Evolutionary conservation across 2,797 vertebrate species (phyloP), one percentile per base, ranked within the genome.

Genomic region (Cephalopachus bancanus): DNA sequence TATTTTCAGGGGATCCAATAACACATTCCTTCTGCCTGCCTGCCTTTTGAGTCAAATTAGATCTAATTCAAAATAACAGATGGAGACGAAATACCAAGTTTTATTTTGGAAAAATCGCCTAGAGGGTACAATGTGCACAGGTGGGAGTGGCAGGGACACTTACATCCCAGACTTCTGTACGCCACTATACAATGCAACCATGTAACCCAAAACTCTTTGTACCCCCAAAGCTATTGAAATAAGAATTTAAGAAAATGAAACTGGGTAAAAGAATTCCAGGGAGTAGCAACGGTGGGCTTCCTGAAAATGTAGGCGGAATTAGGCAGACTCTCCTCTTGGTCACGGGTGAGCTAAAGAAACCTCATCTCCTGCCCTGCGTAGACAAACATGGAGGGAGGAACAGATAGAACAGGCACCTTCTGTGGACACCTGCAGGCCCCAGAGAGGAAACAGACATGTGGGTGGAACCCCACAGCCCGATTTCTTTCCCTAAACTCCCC

Each of bases 31-130:
- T 55, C 55, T 65, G 17, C 28, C 53, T 87, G 55, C 19, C 53
- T 95, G 62, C 78, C 60, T 92, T 96, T 91, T 92, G 19, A 91
- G 89, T 89, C 89, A 75, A 89, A 28, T 85, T 33, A 83, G 44
- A 87, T 65, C n/a, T 89, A 85, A 89, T 51, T 26, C 49, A 60
- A 74, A 85, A 83, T 57, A 91, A 11, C 62, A 84, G 26, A 64
- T 87, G n/a, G 74, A 94, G 67, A 83, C 28, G 95, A 84, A 92
- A 71, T 78, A 33, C 44, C n/a, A 65, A 28, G 26, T 97, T 95
- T 94, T 64, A 30, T 53, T 62, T 44, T 44, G 44, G 44, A 44
- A 44, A 44, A 44, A 44, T 44, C 44, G 44, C 44, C 44, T 44
- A 44, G 44, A 44, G 44, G 44, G 44, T 44, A 44, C 44, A 44